These are phyloP conservation scores for Tetrao urogallus DNA, from an alignment of 2,113 vertebrate species.

Conservation along the genomic window DNA sequence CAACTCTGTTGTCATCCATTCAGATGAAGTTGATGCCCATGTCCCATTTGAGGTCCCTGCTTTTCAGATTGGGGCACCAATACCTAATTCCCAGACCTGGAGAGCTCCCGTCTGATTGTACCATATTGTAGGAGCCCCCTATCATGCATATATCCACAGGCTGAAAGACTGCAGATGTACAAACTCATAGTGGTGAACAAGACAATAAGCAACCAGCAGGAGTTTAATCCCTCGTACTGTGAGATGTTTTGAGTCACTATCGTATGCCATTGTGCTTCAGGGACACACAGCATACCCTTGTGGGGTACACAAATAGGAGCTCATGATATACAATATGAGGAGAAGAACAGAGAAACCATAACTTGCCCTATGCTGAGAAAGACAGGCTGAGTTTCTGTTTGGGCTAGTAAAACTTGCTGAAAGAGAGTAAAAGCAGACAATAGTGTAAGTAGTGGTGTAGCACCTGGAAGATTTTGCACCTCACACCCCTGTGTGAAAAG, in stretches of 20 bases:
- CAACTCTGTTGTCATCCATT: background rate
- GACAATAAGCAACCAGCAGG: background rate
- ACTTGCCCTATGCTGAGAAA: background rate
- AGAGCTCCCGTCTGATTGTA: accelerated
- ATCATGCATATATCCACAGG: too few relatives aligned
- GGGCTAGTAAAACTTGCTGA: background rate
- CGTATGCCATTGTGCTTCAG: background rate
- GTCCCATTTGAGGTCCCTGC: background rate
- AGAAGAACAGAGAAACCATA: background rate
- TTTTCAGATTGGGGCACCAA: background rate
- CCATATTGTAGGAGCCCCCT: background rate
- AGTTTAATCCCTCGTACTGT: background rate
- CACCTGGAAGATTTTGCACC: background rate
- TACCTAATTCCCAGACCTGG: background rate
- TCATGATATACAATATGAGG: background rate
- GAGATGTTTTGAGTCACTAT: accelerated
- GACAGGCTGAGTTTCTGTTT: background rate
- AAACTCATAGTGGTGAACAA: background rate
- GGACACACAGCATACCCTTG: background rate
- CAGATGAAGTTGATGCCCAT: background rate
- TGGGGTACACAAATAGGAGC: background rate
- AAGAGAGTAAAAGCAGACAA: background rate
- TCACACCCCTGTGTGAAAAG: background rate
- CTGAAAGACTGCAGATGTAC: background rate
- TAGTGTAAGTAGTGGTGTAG: background rate